A percentile compares a stretch with the other conserved stretches of the same genome.
These are phyloP conservation scores for Paracyclopina nana DNA, from an alignment of 1,140 invertebrate species.

Conservation along the genomic window DNA sequence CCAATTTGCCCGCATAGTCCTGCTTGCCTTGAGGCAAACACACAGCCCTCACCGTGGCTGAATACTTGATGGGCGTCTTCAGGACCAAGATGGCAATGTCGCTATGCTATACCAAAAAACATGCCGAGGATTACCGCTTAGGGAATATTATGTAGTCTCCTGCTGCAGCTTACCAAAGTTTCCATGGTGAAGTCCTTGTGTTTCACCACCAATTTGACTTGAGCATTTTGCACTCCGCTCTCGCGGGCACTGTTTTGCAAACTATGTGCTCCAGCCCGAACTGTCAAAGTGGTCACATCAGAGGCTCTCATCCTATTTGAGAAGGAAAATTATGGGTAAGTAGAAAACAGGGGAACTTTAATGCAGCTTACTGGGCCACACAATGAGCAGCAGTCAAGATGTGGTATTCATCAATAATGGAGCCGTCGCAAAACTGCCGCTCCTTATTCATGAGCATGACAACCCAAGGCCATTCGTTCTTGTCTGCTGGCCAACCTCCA, in stretches of 20 bases:
- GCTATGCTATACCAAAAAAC: slow-evolving; percentile 41
- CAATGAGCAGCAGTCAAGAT: slow-evolving; percentile 78
- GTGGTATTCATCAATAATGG: slow-evolving; percentile 56
- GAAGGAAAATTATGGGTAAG: neutral
- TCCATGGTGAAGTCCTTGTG: neutral
- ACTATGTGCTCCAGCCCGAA: slow-evolving; percentile 58
- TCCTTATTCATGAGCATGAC: slow-evolving; percentile 54
- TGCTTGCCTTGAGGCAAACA: slow-evolving; percentile 46
- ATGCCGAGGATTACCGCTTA: neutral
- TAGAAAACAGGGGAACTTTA: neutral
- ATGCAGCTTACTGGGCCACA: slow-evolving; percentile 51
- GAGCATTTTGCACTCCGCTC: neutral
- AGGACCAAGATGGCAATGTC: slow-evolving; percentile 66
- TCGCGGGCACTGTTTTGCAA: slow-evolving; percentile 33
- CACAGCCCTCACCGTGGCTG: slow-evolving; percentile 50
- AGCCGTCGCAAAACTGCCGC: slow-evolving; percentile 71
- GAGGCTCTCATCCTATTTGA: slow-evolving; percentile 58
- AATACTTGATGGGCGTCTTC: slow-evolving; percentile 49
- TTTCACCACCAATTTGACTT: neutral
- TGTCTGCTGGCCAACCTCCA: slow-evolving; percentile 54
- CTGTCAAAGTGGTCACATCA: slow-evolving; percentile 58
- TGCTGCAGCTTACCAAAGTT: neutral
- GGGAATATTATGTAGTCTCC: neutral
- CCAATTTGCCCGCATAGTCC: slow-evolving; percentile 41
- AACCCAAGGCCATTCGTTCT: slow-evolving; percentile 67